Evolutionary conservation across 2,888 invertebrate species (phyloP), one percentile per base, ranked within the genome.

Genomic region (Polydrusus pterygomalis): DNA sequence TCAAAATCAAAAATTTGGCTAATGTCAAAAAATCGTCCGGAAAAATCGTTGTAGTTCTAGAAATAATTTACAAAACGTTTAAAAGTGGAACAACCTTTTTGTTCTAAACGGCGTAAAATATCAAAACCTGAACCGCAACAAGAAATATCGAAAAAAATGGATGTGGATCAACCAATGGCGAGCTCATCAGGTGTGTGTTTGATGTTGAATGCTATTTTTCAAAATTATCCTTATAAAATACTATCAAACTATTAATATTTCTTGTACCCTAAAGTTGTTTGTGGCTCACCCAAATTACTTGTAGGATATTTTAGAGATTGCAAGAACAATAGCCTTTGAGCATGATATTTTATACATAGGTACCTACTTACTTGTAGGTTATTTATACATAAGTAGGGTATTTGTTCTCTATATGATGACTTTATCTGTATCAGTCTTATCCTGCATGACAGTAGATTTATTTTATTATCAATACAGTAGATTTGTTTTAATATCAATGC

Each of bases 161-260:
- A 75, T 18, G 70, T 75, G 15, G 75, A 75, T 38, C 70, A 70
- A 49, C 49, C 70, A 5, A 18, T 65, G 13, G 45, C 75, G 13
- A 34, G 65, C 13, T 64, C 70, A 51, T 70, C 70, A 65, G 75
- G 75, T 75, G 38, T 38, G 73, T 67, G n/a, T 43, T 64, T 43
- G 10, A 34, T 6, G 8, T 34, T 2, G 2, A 34, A 10, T 6
- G 34, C 13, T 13, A n/a, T 13, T 43, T 3, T n/a, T n/a, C n/a
- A n/a, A n/a, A n/a, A n/a, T n/a, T n/a, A n/a, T 43, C 10, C 3
- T 43, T 13, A 25, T 6, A n/a, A 43, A 43, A 13, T n/a, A n/a
- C 9, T n/a, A 43, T 1, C 43, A 43, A 43, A 43, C 13, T 13
- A n/a, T 43, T 43, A n/a, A n/a, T n/a, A n/a, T 40, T 40, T n/a